phyloP scores from a whole-genome alignment of 2,888 invertebrate genomes.

The Pseudolycoriella hygida region DNA sequence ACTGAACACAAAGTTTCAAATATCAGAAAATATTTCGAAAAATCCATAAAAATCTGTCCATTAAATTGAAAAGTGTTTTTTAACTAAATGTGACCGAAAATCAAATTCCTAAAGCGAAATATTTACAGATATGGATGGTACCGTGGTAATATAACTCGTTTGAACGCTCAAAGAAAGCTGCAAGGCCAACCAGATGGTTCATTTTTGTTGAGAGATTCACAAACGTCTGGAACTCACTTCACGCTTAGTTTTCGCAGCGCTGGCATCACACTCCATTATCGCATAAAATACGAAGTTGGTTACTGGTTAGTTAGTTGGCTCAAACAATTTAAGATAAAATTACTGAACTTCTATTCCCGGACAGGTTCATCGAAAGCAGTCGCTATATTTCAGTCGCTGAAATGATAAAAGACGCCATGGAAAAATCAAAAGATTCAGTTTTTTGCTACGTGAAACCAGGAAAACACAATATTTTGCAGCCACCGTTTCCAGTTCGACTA shows the following conservation, averaged over 20 bases:
- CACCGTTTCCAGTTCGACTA: slow-evolving; percentile 54
- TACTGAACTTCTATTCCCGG: background rate
- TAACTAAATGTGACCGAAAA: too few species aligned
- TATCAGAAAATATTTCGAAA: too few species aligned
- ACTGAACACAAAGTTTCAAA: too few species aligned
- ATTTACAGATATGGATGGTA: slow-evolving; percentile 41
- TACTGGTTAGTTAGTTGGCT: slow-evolving; percentile 17
- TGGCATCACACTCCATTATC: slow-evolving; percentile 51
- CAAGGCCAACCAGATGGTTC: slow-evolving; percentile 53
- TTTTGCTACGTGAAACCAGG: slow-evolving; percentile 54
- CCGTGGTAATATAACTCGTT: slow-evolving; percentile 60
- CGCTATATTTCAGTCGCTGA: slow-evolving; percentile 41
- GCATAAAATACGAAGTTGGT: slow-evolving; percentile 48
- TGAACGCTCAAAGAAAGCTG: slow-evolving; percentile 52
- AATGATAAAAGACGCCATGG: slow-evolving; percentile 55
- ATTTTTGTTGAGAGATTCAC: slow-evolving; percentile 62
- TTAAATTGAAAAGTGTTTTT: too few species aligned
- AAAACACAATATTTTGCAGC: slow-evolving; percentile 36
- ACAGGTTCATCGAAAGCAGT: slow-evolving; percentile 21
- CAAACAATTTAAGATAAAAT: background rate
- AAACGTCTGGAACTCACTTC: slow-evolving; percentile 48
- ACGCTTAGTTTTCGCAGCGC: slow-evolving; percentile 55
- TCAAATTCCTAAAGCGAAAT: too few species aligned
- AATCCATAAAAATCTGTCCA: too few species aligned
- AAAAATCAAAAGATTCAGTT: slow-evolving; percentile 47